These are phyloP conservation scores for Ailurus styani DNA, from an alignment of 2,113 vertebrate genomes.

Conservation along the genomic window DNA sequence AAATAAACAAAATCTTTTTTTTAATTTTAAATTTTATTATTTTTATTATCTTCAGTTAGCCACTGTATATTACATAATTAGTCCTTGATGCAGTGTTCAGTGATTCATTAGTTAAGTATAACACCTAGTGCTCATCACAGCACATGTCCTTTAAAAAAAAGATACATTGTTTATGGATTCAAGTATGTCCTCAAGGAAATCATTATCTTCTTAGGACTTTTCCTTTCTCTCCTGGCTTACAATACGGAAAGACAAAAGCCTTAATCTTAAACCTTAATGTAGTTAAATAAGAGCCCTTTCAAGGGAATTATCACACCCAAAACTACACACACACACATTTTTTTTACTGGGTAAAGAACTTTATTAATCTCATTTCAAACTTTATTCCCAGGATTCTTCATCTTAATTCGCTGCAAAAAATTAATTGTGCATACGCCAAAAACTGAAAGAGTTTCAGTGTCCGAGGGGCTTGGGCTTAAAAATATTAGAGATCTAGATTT, in stretches of 20 bases:
- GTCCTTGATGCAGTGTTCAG: too few species aligned
- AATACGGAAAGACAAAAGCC: neutral
- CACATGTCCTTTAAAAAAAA: too few species aligned
- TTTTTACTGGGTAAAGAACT: neutral
- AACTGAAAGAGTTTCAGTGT: neutral
- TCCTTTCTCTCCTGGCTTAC: neutral
- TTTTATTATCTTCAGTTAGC: too few species aligned
- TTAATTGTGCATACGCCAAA: neutral
- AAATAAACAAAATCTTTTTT: too few species aligned
- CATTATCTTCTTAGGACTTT: neutral
- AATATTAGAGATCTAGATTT: neutral
- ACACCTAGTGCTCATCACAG: too few species aligned
- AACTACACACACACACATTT: neutral
- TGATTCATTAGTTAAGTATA: too few species aligned
- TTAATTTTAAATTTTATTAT: too few species aligned
- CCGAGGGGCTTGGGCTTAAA: neutral
- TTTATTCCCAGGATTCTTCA: neutral
- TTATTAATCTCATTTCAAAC: neutral
- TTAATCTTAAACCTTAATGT: neutral
- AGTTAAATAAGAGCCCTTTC: neutral
- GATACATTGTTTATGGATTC: neutral
- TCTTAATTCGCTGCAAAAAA: neutral
- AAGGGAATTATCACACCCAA: neutral
- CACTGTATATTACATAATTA: too few species aligned
- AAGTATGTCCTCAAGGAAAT: neutral